Percentiles rank a stretch among this genome's conserved stretches.
phyloP scores from a whole-genome alignment of 2,113 vertebrate genomes.

The Plotosus lineatus region DNA sequence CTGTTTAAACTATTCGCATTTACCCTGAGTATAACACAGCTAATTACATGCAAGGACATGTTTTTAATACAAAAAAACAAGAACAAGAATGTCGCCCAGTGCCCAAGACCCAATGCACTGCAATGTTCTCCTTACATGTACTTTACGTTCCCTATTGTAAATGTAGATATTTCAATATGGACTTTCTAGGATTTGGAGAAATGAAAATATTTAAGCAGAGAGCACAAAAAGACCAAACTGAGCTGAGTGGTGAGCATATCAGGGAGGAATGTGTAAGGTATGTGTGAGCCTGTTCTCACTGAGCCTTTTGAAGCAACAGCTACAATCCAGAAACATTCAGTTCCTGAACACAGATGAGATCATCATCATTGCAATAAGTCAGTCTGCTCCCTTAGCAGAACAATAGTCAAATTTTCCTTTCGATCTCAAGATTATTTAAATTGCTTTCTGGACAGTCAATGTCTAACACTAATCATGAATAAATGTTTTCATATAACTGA shows the following conservation, averaged over 20 bases:
- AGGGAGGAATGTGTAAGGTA: slow-evolving; percentile 32
- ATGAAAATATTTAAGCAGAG: background rate
- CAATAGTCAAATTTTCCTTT: background rate
- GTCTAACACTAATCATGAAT: background rate
- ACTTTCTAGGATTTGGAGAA: background rate
- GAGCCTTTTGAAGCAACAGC: slow-evolving; percentile 34
- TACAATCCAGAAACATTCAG: slow-evolving; percentile 46
- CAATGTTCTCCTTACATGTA: background rate
- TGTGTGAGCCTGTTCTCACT: slow-evolving; percentile 36
- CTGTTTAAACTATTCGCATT: background rate
- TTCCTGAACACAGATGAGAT: slow-evolving; percentile 45
- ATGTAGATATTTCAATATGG: background rate
- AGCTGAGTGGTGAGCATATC: background rate
- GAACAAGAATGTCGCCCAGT: background rate
- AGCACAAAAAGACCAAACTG: background rate
- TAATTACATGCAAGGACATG: background rate
- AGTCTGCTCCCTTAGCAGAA: slow-evolving; percentile 1
- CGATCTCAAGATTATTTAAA: background rate
- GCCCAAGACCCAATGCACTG: background rate
- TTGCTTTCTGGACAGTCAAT: background rate
- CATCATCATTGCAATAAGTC: slow-evolving; percentile 41
- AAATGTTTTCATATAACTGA: background rate
- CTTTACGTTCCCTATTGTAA: background rate
- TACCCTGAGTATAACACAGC: background rate
- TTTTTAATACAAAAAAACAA: background rate